Percentiles rank a stretch among this genome's conserved stretches.
Conservation (phyloP, 1,140 invertebrate genomes). For the Phortica variegata region DNA sequence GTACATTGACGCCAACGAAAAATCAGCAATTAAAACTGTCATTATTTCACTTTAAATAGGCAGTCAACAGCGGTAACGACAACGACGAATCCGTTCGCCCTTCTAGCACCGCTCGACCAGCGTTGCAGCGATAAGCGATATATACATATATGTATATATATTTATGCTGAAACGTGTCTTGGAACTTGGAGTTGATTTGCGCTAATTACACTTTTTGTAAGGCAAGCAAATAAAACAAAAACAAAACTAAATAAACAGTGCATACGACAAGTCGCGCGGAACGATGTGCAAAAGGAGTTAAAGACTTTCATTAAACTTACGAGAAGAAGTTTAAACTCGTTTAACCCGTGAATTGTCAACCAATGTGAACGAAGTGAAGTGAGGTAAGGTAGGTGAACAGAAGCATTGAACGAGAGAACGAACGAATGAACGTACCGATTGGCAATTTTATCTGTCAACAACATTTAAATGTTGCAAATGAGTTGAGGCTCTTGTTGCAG, state of each 20-base stretch:
- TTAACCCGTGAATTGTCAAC: constrained; percentile 26
- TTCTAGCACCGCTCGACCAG: too few relatives aligned
- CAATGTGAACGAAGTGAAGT: neutral
- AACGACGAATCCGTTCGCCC: neutral
- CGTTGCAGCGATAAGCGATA: too few relatives aligned
- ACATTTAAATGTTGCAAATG: constrained; percentile 23
- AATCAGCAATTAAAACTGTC: constrained; percentile 50
- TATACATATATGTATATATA: constrained; percentile 41
- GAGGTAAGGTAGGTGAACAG: constrained; percentile 34
- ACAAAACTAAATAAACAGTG: too few relatives aligned
- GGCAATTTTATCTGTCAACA: constrained; percentile 52
- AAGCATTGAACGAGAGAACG: neutral
- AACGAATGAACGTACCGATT: constrained; percentile 24
- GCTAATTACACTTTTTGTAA: constrained; percentile 53
- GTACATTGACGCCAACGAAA: constrained; percentile 45
- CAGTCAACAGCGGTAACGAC: neutral
- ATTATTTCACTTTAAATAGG: constrained; percentile 48
- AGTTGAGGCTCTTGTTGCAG: constrained; percentile 5
- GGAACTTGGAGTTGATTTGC: constrained; percentile 38
- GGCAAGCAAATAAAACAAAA: constrained; percentile 26
- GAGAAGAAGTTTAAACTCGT: constrained; percentile 43
- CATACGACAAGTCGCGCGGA: too few relatives aligned
- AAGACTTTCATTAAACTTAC: constrained; percentile 51
- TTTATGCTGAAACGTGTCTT: constrained; percentile 51
- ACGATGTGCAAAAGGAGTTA: constrained; percentile 6